These are phyloP conservation scores for Arothron firmamentum DNA, from an alignment of 2,113 vertebrate species.

Conservation along the genomic window DNA sequence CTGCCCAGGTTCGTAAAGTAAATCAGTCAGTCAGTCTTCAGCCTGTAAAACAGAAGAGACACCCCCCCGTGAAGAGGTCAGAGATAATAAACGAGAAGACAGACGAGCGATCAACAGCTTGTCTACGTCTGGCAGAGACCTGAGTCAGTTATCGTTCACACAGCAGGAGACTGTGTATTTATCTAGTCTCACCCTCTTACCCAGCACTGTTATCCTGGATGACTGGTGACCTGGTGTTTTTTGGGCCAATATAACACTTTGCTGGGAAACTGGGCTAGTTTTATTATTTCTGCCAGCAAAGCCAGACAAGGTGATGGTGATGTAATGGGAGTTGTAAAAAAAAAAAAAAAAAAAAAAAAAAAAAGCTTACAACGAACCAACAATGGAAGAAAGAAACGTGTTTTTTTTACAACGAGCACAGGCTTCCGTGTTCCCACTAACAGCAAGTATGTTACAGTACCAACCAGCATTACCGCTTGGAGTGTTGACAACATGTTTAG, in stretches of 20 bases:
- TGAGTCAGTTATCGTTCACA: constrained; percentile 32
- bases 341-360: background rate
- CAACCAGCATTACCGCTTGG: constrained; percentile 5
- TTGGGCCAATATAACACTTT: constrained; percentile 42
- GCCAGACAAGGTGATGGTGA: constrained; percentile 52
- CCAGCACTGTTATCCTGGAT: constrained; percentile 37
- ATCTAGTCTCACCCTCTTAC: constrained; percentile 26
- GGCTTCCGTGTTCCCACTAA: too few relatives aligned
- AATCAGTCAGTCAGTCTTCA: constrained; percentile 52
- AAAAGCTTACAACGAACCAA: background rate
- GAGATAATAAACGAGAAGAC: constrained; percentile 28
- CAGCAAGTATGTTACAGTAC: constrained; percentile 24
- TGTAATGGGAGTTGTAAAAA: constrained; percentile 42
- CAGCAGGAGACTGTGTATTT: constrained; percentile 33
- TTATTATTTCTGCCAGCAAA: constrained; percentile 32
- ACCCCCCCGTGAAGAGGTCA: constrained; percentile 15
- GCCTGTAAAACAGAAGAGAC: constrained; percentile 30
- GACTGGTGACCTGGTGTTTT: constrained; percentile 43
- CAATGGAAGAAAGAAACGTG: background rate
- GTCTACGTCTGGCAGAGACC: constrained; percentile 24
- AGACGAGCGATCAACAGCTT: constrained; percentile 21
- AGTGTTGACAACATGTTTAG: constrained; percentile 21
- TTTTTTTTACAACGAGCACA: too few relatives aligned
- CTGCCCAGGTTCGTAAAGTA: constrained; percentile 91
- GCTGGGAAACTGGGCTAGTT: constrained; percentile 47